phyloP scores from a whole-genome alignment of 2,888 invertebrate species.

The Eulithis prunata region DNA sequence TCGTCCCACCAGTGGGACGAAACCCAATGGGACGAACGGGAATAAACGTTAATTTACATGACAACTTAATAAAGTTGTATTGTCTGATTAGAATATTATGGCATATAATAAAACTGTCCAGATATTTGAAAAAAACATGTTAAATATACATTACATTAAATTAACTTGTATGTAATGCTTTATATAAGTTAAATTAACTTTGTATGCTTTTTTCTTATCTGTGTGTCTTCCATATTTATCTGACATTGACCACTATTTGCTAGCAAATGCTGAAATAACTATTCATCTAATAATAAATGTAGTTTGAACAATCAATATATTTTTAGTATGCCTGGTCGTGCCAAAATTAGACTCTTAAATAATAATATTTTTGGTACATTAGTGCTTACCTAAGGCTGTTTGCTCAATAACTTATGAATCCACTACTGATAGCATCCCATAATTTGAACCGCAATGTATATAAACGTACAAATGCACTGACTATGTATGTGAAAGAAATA shows the following conservation, averaged over 20 bases:
- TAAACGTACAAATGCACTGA: constrained; percentile 56
- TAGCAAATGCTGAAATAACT: constrained; percentile 14
- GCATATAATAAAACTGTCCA: constrained; percentile 12
- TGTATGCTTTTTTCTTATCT: constrained; percentile 18
- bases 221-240: constrained; percentile 20
- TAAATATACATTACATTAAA: constrained; percentile 7
- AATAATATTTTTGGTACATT: constrained; percentile 26
- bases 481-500: constrained; percentile 58
- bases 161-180: constrained; percentile 6
- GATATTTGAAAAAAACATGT: constrained; percentile 10
- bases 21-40: too few relatives aligned
- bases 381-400: constrained; percentile 5
- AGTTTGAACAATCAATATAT: constrained; percentile 12
- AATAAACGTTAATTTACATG: not conserved
- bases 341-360: constrained; percentile 21
- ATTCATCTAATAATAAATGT: not conserved
- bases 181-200: constrained; percentile 1
- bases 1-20: too few relatives aligned
- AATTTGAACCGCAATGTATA: constrained; percentile 49
- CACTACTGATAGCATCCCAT: constrained; percentile 46
- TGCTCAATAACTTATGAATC: constrained; percentile 25
- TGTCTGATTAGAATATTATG: constrained; percentile 7
- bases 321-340: constrained; percentile 23
- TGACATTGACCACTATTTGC: constrained; percentile 28
- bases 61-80: not conserved